Base-by-base conservation (phyloP, 2,797 vertebrate genomes). In the Coranthus polyacanthus region DNA sequence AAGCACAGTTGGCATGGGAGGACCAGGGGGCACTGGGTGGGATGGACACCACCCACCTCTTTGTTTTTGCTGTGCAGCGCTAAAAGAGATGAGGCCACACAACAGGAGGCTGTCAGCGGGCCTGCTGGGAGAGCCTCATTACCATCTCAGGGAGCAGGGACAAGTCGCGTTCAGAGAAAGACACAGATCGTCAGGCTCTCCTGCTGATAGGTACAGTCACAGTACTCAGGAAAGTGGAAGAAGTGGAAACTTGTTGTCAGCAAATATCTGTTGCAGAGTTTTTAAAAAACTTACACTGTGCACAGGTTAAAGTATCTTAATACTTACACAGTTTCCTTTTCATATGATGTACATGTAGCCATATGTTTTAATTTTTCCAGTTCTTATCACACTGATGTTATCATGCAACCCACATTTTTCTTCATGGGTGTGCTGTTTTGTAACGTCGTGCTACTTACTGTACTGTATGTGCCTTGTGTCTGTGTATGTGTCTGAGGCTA, bases 41-140 rank as follows among this genome's bases (percentile, higher is more conserved):
- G 60, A 70, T 2, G 32, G 57, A 77, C 51, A 68, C 66, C 69
- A 65, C 38, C 75, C 75, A 53, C 76, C 51, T 86, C 78, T 83
- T 81, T 75, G 68, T 82, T 86, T 82, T 79, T 84, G 77, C 82
- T 68, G 76, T 17, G 72, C 52, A 1, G 44, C 32, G 79, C 78
- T 70, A 72, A 82, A 87, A 78, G 75, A 80, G 76, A 87, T 9
- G 70, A 75, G 74, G 66, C 67, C 74, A 16, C 68, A 62, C 80
- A 66, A 63, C 79, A 53, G 81, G 87, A 83, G 69, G 69, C 68
- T 79, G 87, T 84, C 89, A 81, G 73, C 16, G 1, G 57, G 56
- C 75, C 78, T 72, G 83, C 79, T 80, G 85, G 56, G 78, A 56
- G 62, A 45, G 50, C 22, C 81, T 88, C 72, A 82, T 91, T 86